Conservation (phyloP, 2,888 invertebrate species). For the Hypolimnas misippus region DNA sequence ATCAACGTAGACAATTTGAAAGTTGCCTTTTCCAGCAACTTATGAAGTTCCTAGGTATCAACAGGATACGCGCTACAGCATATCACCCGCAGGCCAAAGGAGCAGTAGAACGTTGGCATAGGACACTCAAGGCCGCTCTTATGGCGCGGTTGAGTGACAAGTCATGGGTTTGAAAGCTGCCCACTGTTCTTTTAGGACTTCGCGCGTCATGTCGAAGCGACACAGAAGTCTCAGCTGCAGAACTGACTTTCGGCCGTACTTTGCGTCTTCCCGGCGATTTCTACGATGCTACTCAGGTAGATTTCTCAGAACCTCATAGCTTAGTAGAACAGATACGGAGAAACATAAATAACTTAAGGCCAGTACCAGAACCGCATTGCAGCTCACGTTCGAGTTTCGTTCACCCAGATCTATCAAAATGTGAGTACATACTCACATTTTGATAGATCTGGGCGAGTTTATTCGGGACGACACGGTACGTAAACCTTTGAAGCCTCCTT, state of each 20-base stretch:
- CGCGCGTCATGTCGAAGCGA: constrained; percentile 43
- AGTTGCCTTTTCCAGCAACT: constrained; percentile 50
- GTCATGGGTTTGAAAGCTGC: constrained; percentile 39
- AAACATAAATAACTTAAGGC: not conserved
- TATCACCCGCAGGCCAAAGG: constrained; percentile 46
- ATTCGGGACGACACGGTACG: not conserved
- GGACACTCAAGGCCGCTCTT: constrained; percentile 43
- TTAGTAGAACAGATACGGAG: not conserved
- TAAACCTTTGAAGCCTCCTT: constrained; percentile 25
- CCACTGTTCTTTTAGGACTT: constrained; percentile 50
- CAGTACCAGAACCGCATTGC: not conserved
- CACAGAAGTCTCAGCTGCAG: constrained; percentile 43
- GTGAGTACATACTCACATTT: not conserved
- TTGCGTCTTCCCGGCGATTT: no score
- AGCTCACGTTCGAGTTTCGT: not conserved
- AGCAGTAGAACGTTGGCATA: constrained; percentile 44
- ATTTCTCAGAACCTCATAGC: not conserved
- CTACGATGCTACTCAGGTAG: constrained; percentile 12
- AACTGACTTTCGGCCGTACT: no score
- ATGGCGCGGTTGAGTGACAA: constrained; percentile 36
- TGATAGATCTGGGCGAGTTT: no score
- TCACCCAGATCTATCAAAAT: not conserved
- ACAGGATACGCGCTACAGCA: constrained; percentile 39
- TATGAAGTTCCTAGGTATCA: constrained; percentile 35
- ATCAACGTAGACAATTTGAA: constrained; percentile 43